Evolutionary conservation across 2,113 vertebrate genomes (phyloP).

Genomic region (Ochotona princeps): DNA sequence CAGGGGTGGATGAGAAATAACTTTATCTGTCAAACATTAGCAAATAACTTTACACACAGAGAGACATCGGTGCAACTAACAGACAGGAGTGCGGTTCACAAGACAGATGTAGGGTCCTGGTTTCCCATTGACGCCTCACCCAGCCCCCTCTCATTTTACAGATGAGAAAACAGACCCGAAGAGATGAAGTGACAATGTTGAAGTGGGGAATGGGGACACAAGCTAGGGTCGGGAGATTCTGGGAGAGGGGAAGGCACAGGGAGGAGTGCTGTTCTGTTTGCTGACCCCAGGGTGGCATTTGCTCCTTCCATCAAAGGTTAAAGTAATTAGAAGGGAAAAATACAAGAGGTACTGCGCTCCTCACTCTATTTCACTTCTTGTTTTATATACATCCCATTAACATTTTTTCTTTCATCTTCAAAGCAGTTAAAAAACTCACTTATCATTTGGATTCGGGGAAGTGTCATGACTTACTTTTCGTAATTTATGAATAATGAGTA

Average conservation of each 20-base stretch:
- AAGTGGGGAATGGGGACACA: no score
- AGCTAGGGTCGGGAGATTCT: background rate
- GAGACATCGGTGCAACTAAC: background rate
- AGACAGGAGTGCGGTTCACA: background rate
- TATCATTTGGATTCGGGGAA: conserved; percentile 36
- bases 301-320: background rate
- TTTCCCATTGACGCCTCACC: background rate
- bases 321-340: conserved; percentile 28
- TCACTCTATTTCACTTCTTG: background rate
- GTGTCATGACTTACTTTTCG: conserved; percentile 37
- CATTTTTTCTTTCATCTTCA: conserved; percentile 57
- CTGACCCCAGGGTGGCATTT: background rate
- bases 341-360: background rate
- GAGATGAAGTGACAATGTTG: background rate
- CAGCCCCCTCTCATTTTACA: background rate
- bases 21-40: background rate
- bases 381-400: background rate
- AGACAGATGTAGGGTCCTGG: background rate
- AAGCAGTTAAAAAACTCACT: conserved; percentile 51
- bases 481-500: conserved; percentile 46
- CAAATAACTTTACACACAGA: background rate
- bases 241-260: background rate
- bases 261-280: background rate
- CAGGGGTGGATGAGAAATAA: background rate
- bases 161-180: background rate